These are phyloP conservation scores for Hermetia illucens DNA, from an alignment of 1,140 invertebrate species.

Conservation along the genomic window DNA sequence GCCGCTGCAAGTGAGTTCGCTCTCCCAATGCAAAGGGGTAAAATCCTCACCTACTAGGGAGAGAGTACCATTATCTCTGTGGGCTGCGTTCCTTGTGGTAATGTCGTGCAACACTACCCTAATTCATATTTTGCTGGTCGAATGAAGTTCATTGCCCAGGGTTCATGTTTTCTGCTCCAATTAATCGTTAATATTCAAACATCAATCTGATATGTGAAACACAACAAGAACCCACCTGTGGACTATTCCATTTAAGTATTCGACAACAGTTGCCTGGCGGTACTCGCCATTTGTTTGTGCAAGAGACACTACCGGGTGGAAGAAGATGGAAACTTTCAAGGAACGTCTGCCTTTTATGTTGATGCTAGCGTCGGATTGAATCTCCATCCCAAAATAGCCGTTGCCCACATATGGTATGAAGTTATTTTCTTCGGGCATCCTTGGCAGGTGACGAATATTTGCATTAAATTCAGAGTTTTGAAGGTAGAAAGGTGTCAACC, in stretches of 20 bases:
- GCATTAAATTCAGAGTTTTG: slow-evolving; percentile 49
- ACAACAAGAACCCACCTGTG: slow-evolving; percentile 20
- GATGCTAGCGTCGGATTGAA: slow-evolving; percentile 47
- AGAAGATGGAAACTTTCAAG: slow-evolving; percentile 53
- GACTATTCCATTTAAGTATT: slow-evolving; percentile 52
- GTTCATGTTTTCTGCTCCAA: too few species aligned
- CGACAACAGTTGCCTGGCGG: slow-evolving; percentile 45
- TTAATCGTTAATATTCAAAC: neutral
- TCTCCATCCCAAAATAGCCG: slow-evolving; percentile 51
- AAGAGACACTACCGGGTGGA: slow-evolving; percentile 55
- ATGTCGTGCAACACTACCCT: too few species aligned
- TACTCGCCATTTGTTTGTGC: slow-evolving; percentile 31
- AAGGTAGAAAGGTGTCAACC: slow-evolving; percentile 40
- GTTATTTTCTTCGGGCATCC: slow-evolving; percentile 35
- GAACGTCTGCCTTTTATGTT: slow-evolving; percentile 56
- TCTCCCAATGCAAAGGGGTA: too few species aligned
- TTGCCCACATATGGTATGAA: slow-evolving; percentile 69
- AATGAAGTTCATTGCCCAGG: too few species aligned
- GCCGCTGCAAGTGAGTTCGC: too few species aligned
- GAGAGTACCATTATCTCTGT: too few species aligned
- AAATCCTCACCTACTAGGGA: too few species aligned
- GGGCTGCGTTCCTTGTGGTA: too few species aligned
- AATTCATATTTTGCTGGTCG: too few species aligned
- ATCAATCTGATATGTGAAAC: neutral
- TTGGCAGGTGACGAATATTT: slow-evolving; percentile 43